phyloP scores from a whole-genome alignment of 2,113 vertebrate species.

The Cebus imitator region DNA sequence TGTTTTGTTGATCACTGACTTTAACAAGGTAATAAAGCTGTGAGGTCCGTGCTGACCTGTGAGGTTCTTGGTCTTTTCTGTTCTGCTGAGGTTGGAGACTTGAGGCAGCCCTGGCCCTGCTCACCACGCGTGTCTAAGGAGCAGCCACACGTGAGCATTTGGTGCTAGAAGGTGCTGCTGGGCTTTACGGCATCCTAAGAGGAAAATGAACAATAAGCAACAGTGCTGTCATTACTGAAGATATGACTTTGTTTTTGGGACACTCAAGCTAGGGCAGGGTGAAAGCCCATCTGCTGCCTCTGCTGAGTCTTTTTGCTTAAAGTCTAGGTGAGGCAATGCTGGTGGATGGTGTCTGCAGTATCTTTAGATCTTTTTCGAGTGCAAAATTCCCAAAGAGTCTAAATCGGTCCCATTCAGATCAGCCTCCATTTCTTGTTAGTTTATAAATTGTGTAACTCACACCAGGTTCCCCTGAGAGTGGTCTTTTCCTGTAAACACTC shows the following conservation, averaged over 20 bases:
- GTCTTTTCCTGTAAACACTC: conserved; percentile 48
- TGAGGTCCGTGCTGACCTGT: fast-evolving
- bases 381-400: conserved; percentile 45
- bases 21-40: background rate
- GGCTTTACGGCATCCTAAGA: background rate
- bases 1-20: fast-evolving
- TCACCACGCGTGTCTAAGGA: fast-evolving
- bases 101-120: fast-evolving
- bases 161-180: too few species aligned
- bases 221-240: background rate
- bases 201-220: background rate
- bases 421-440: conserved; percentile 67
- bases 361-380: background rate
- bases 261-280: fast-evolving
- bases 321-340: background rate
- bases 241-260: background rate
- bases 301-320: background rate
- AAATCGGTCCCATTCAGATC: conserved; percentile 42
- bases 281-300: fast-evolving
- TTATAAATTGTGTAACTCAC: conserved; percentile 38
- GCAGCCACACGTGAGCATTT: fast-evolving
- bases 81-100: fast-evolving
- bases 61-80: background rate
- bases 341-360: background rate
- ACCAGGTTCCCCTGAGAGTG: conserved; percentile 56